Conservation (phyloP, 2,113 vertebrate species). For the Alethe castanea region DNA sequence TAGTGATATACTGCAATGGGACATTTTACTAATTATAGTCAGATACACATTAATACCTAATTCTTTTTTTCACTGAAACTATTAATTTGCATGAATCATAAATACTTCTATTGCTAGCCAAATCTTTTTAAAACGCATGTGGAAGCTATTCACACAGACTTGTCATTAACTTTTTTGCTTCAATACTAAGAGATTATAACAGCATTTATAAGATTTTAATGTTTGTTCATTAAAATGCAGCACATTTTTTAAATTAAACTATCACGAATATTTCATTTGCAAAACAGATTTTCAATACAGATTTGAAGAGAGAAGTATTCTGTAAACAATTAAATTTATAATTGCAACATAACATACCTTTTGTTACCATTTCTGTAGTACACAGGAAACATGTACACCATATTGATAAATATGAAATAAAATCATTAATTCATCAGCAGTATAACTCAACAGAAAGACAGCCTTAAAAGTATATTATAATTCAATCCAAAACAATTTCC, state of each 20-base stretch:
- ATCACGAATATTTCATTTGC: background rate
- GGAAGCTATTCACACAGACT: background rate
- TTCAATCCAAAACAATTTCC: background rate
- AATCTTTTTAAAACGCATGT: background rate
- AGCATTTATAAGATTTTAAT: background rate
- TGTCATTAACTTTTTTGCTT: background rate
- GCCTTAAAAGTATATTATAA: background rate
- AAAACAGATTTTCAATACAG: background rate
- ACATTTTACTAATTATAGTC: background rate
- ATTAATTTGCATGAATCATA: background rate
- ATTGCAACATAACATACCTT: background rate
- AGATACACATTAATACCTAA: background rate
- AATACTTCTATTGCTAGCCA: background rate
- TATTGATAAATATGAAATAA: background rate
- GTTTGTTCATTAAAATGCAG: background rate
- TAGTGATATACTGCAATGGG: background rate
- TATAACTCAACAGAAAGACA: background rate
- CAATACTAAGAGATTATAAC: background rate
- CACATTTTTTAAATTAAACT: background rate
- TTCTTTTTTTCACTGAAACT: background rate
- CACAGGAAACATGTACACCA: background rate
- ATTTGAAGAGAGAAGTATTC: background rate
- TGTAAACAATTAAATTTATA: background rate
- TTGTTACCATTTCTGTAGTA: background rate
- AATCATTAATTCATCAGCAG: background rate